Conservation (phyloP, 2,888 invertebrate species). For the Sericinus montela region DNA sequence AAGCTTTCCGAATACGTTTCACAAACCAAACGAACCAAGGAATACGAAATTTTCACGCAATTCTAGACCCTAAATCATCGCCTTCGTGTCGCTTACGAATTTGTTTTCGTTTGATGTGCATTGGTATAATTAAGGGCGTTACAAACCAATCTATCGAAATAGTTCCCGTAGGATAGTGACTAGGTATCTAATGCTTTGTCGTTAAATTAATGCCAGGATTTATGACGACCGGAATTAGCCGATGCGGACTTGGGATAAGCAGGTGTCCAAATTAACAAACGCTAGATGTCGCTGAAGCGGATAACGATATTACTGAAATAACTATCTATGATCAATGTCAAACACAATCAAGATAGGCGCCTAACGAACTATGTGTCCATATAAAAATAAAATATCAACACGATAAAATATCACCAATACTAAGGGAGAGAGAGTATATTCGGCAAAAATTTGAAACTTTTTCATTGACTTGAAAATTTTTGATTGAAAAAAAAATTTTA, state of each 20-base stretch:
- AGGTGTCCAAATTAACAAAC: conserved; percentile 20
- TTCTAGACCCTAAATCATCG: conserved; percentile 26
- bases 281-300: neutral
- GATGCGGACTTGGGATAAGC: conserved; percentile 23
- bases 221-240: conserved; percentile 71
- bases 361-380: too few species aligned
- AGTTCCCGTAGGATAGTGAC: conserved; percentile 77
- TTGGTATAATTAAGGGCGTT: conserved; percentile 31
- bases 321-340: too few species aligned
- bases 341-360: too few species aligned
- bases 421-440: too few species aligned
- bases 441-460: too few species aligned
- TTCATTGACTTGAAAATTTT: too few species aligned
- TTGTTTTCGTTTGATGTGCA: conserved; percentile 17
- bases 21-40: conserved; percentile 21
- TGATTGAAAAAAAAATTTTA: too few species aligned
- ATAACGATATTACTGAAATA: too few species aligned
- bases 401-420: too few species aligned
- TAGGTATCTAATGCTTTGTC: conserved; percentile 69
- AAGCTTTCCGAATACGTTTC: conserved; percentile 15
- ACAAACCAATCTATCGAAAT: conserved; percentile 80
- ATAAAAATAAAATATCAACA: too few species aligned
- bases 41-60: conserved; percentile 22
- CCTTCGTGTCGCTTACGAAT: conserved; percentile 3
- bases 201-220: conserved; percentile 77